Conservation (phyloP, 2,113 vertebrate species). For the Petaurus breviceps region DNA sequence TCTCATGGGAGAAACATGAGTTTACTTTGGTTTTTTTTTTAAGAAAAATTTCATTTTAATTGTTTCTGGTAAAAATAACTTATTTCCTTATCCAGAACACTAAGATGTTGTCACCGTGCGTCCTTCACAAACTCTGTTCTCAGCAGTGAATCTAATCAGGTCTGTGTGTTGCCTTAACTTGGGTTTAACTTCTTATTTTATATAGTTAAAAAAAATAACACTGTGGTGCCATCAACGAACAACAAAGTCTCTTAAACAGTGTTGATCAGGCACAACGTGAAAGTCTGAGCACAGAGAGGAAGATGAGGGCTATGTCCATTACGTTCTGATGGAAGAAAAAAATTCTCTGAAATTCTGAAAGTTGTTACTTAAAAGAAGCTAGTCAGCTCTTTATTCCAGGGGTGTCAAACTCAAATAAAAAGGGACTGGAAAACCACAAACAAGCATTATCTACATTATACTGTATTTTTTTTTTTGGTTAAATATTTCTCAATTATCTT, state of each 20-base stretch:
- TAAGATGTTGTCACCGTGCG: neutral
- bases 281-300: neutral
- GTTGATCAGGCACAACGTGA: neutral
- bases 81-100: conserved; percentile 41
- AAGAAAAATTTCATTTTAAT: conserved; percentile 40
- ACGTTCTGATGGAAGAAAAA: neutral
- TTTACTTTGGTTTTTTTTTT: neutral
- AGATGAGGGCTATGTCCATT: neutral
- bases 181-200: neutral
- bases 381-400: neutral
- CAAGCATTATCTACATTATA: neutral
- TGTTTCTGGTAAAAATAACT: conserved; percentile 47
- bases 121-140: neutral
- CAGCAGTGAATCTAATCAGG: neutral
- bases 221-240: neutral
- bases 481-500: neutral
- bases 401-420: neutral
- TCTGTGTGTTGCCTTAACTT: neutral
- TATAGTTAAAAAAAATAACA: neutral
- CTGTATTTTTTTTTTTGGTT: neutral
- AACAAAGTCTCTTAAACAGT: neutral
- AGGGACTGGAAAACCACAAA: neutral
- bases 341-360: conserved; percentile 33
- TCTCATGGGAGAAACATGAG: neutral
- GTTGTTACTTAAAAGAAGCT: conserved; percentile 12